phyloP scores from a whole-genome alignment of 1,140 invertebrate species.

The Drosophila azteca region DNA sequence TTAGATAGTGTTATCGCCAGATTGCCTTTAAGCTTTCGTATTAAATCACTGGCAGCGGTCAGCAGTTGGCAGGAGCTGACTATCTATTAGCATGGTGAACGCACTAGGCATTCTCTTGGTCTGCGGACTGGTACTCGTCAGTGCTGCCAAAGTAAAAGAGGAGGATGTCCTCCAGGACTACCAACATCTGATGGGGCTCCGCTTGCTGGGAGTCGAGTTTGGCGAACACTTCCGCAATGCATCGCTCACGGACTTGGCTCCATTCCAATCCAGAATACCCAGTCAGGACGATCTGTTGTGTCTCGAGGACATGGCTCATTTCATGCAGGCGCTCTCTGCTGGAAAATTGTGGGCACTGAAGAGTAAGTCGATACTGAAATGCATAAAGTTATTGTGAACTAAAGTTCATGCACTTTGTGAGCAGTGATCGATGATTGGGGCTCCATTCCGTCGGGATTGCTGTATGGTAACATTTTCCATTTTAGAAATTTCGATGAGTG shows the following conservation, averaged over 20 bases:
- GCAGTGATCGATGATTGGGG: constrained; percentile 67
- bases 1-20: constrained; percentile 30
- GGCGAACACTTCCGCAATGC: constrained; percentile 23
- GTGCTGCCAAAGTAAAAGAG: not conserved
- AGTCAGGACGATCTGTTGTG: constrained; percentile 10
- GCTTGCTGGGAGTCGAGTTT: constrained; percentile 28
- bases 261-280: not conserved
- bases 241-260: constrained; percentile 3
- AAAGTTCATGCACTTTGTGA: not conserved
- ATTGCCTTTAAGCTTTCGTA: constrained; percentile 2
- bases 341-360: constrained; percentile 21
- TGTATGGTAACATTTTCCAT: constrained; percentile 32
- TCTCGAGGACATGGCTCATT: not conserved
- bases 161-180: constrained; percentile 1
- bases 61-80: too few relatives aligned
- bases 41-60: constrained; percentile 12
- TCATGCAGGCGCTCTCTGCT: not conserved
- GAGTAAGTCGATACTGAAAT: constrained; percentile 21
- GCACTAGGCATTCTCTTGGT: not conserved
- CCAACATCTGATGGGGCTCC: constrained; percentile 4
- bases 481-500: constrained; percentile 66
- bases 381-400: accelerated
- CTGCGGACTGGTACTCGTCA: not conserved
- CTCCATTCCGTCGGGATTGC: constrained; percentile 19
- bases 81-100: not conserved